A percentile compares a stretch with the other conserved stretches of the same genome.
phyloP scores from a whole-genome alignment of 2,888 invertebrate genomes.

The Andrena camellia region DNA sequence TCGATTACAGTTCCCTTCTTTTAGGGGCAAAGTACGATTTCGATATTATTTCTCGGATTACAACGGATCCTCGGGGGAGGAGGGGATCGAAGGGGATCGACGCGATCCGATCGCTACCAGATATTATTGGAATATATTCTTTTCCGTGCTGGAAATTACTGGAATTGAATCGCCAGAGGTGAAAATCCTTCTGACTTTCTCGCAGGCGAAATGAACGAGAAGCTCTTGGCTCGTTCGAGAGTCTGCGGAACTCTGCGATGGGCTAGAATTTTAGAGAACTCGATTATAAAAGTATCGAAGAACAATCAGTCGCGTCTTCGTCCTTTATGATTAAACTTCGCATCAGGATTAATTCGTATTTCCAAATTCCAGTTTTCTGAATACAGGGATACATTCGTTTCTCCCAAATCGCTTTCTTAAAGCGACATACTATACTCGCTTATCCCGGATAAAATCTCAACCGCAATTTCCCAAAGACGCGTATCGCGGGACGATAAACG shows the following conservation, averaged over 20 bases:
- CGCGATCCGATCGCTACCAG: constrained; percentile 41
- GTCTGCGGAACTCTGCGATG: not conserved
- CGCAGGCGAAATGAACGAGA: constrained; percentile 20
- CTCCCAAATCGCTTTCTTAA: not conserved
- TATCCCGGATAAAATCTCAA: not conserved
- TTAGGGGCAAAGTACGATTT: constrained; percentile 1
- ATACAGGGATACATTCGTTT: not conserved
- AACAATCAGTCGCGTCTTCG: not conserved
- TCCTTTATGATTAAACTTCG: not conserved
- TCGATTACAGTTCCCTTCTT: not conserved
- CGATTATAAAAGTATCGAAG: not conserved
- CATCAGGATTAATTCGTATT: not conserved
- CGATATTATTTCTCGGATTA: constrained; percentile 24
- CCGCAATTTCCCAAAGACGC: not conserved
- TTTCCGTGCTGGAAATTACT: constrained; percentile 52
- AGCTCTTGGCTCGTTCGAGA: constrained; percentile 8
- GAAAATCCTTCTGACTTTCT: constrained; percentile 16
- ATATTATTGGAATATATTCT: constrained; percentile 53
- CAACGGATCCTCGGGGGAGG: constrained; percentile 25
- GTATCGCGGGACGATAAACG: constrained; percentile 14
- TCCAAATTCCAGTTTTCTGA: no score
- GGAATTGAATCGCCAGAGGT: constrained; percentile 37
- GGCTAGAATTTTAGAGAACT: not conserved
- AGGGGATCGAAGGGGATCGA: constrained; percentile 21
- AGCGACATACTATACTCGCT: not conserved